phyloP scores from a whole-genome alignment of 30 jellyfish, hydroid and myxozoan genomes.

The Turritopsis dohrnii region DNA sequence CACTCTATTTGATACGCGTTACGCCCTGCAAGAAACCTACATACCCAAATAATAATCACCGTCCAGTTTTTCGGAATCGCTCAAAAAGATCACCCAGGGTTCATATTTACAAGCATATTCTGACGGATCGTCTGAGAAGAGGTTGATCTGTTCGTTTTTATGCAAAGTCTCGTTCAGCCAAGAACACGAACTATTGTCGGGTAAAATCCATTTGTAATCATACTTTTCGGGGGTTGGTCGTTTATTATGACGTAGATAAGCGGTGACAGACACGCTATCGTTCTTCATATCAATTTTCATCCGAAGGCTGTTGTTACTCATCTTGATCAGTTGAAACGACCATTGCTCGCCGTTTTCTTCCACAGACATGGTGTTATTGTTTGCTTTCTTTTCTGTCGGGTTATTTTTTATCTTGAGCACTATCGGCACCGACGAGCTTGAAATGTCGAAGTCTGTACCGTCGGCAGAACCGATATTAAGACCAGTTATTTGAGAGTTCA shows the following conservation, averaged over 20 bases:
- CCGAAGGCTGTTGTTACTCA: constrained; percentile 30
- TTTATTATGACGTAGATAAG: constrained; percentile 25
- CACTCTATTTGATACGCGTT: no score
- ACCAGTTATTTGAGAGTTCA: constrained; percentile 43
- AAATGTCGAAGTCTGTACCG: constrained; percentile 17
- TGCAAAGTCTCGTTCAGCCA: constrained; percentile 16
- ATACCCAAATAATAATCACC: constrained; percentile 7
- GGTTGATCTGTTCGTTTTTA: not conserved
- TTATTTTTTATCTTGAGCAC: constrained; percentile 22
- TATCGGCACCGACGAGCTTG: constrained; percentile 35
- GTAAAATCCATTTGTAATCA: constrained; percentile 41
- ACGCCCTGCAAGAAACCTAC: not conserved
- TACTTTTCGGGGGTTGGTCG: constrained; percentile 48
- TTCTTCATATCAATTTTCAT: not conserved
- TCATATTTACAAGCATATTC: constrained; percentile 4
- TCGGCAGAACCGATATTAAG: constrained; percentile 25
- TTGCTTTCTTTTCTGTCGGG: constrained; percentile 24
- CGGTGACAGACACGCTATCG: constrained; percentile 26
- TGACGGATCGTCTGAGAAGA: not conserved
- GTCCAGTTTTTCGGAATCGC: constrained; percentile 12
- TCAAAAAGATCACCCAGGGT: not conserved
- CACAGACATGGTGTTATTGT: constrained; percentile 16
- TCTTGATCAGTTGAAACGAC: constrained; percentile 29
- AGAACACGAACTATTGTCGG: constrained; percentile 42
- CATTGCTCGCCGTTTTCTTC: not conserved